These are phyloP conservation scores for Rhagium mordax DNA, from an alignment of 2,888 invertebrate genomes.

Conservation along the genomic window DNA sequence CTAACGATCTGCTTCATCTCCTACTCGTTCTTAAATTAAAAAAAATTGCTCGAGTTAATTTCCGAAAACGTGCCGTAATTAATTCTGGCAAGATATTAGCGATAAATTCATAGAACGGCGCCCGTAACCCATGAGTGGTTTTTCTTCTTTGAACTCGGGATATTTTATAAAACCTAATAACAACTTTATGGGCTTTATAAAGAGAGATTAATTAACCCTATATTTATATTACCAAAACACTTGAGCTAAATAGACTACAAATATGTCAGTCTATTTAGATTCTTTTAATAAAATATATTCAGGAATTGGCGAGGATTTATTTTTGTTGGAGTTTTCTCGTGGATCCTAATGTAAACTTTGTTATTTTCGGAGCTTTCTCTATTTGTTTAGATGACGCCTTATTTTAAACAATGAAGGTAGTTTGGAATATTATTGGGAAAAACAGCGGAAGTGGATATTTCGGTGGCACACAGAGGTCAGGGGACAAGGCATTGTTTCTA, in stretches of 20 bases:
- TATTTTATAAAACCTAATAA: slow-evolving; percentile 10
- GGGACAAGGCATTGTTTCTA: no score
- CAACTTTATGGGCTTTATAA: slow-evolving; percentile 17
- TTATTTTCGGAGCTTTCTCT: slow-evolving; percentile 15
- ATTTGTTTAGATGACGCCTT: slow-evolving; percentile 11
- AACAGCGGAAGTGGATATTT: not conserved
- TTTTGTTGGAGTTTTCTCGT: slow-evolving; percentile 5
- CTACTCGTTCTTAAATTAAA: no score
- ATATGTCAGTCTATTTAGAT: slow-evolving; percentile 32
- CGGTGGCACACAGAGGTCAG: no score
- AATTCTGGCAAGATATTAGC: not conserved
- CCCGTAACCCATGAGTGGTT: not conserved
- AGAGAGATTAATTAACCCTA: slow-evolving; percentile 17
- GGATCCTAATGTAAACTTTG: not conserved
- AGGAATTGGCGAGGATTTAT: slow-evolving; percentile 10
- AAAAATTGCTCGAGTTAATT: no score
- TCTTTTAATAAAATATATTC: slow-evolving; percentile 29
- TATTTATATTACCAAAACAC: slow-evolving; percentile 22
- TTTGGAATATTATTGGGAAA: not conserved
- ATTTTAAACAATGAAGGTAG: slow-evolving; percentile 12
- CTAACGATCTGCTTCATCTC: no score
- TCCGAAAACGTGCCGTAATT: not conserved
- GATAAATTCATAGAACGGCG: not conserved
- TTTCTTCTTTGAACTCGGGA: not conserved
- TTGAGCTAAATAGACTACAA: slow-evolving; percentile 30